These are phyloP conservation scores for Calephelis nemesis DNA, from an alignment of 1,140 invertebrate genomes.

Conservation along the genomic window DNA sequence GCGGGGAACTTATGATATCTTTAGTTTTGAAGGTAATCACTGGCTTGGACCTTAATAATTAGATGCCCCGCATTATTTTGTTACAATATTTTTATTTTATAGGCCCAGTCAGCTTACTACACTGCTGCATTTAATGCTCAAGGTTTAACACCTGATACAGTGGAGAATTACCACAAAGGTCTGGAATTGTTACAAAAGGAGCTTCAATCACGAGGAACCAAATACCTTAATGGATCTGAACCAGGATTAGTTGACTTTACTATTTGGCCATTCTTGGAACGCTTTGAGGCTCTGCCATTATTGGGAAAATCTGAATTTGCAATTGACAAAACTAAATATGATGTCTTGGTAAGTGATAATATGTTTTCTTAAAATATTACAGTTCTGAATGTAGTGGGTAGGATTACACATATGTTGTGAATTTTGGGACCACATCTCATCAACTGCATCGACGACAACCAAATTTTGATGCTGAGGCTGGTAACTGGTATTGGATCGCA, in stretches of 20 bases:
- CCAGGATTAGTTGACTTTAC: slow-evolving; percentile 91
- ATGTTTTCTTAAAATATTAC: too few species aligned
- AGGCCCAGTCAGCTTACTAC: slow-evolving; percentile 69
- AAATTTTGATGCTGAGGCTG: too few species aligned
- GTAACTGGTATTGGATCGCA: too few species aligned
- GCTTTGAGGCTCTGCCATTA: slow-evolving; percentile 81
- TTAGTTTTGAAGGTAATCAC: too few species aligned
- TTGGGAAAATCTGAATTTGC: slow-evolving; percentile 80
- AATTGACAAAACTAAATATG: slow-evolving; percentile 67
- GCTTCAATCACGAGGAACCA: slow-evolving; percentile 81
- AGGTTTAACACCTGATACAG: slow-evolving; percentile 41
- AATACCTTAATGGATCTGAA: slow-evolving; percentile 84
- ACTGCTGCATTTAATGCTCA: slow-evolving; percentile 63
- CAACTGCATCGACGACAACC: too few species aligned
- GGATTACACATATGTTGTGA: too few species aligned
- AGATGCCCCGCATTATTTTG: neutral
- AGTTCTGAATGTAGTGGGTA: too few species aligned
- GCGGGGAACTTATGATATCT: too few species aligned
- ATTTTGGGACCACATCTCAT: too few species aligned
- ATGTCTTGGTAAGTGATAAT: slow-evolving; percentile 51
- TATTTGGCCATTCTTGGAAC: slow-evolving; percentile 94
- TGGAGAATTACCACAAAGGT: slow-evolving; percentile 67
- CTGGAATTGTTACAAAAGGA: slow-evolving; percentile 85
- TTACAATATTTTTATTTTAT: slow-evolving; percentile 20
- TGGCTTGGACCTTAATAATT: too few species aligned